Evolutionary conservation across 2,113 vertebrate genomes (phyloP), one percentile per base, ranked within the genome.

Genomic region (Anhinga anhinga): DNA sequence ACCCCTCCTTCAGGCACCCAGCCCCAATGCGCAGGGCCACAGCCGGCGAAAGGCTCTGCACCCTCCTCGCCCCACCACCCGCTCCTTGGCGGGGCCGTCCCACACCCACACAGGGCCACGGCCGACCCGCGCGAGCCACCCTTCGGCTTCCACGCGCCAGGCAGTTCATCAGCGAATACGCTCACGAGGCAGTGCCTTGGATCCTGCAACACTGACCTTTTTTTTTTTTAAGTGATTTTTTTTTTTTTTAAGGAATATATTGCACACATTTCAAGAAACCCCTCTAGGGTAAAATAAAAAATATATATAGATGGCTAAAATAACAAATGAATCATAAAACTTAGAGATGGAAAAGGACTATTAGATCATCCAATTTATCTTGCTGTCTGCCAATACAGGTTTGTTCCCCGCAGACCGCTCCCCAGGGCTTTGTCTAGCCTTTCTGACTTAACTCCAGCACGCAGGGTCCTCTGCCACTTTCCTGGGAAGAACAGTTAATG

Each of bases 241-340:
- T 89, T 89, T 71, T 94, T 91, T 76, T 53, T 53, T 52, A 82
- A 89, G 50, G 78, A 94, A 82, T 95, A 77, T 88, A 93, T 88
- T 92, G 94, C 93, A 61, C 91, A 96, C 88, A 95, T 96, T 90
- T 97, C 89, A 96, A 95, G 86, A 82, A 88, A 89, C 77, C 61
- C 95, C 97, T 82, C 95, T 66, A 87, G 97, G 97, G 97, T 96
- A 93, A 97, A 97, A 97, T 97, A 97, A 97, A 97, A 95, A 52
- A 91, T 81, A 91, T 94, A 93, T 96, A 97, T 79, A 91, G 95
- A 96, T 92, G 89, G 92, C 96, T 97, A 95, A 97, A 97, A 97
- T 96, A 97, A 96, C 97, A 96, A 96, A 98, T 97, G 96, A 98
- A 96, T 98, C 97, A 96, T 95, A 90, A 94, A 92, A 95, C 95